Base-by-base conservation (phyloP, 1,140 invertebrate species). In the Probaryconus sp. region DNA sequence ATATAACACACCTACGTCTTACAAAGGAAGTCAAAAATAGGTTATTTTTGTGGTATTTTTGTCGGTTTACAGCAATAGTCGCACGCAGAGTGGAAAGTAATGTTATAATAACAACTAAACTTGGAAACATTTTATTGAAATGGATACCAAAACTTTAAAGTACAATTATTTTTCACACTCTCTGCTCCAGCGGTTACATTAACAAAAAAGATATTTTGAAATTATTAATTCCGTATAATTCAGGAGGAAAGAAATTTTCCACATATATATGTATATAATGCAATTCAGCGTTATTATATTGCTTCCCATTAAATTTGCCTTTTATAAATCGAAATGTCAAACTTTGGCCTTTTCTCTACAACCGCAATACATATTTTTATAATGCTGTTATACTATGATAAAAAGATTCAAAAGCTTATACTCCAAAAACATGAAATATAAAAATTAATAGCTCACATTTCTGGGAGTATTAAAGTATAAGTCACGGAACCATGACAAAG, bases 21-120 rank as follows among this genome's bases (percentile, higher is more conserved):
- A 58, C 64, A 67, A 67, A 67, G 51, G 50, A 67, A 48, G 51
- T 56, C 51, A 56, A 67, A n/a, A 67, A 56, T 67, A 56, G 63
- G 51, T 50, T 67, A 67, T 55, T 67, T 67, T 56, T 56, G 42
- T 48, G 33, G 28, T 42, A 56, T 56, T 67, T 48, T 67, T 50
- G 42, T 48, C 43, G 13, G 10, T 13, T n/a, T 30, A 26, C 26
- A 43, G 17, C 18, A 31, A 28, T 45, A 45, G 16, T 45, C 47
- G 7, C 13, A 38, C 16, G 3, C 10, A 53, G n/a, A 53, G 14
- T 48, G 7, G n/a, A 53, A 64, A 35, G 31, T 47, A 45, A 45
- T 28, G 28, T 24, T 42, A 51, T 16, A 51, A 53, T 43, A 28
- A 9, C 10, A 42, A 20, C 4, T 28, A 42, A 43, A 60, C 9